Evolutionary conservation across 1,140 invertebrate genomes (phyloP), one percentile per base, ranked within the genome.

Genomic region (Saccostrea echinata): DNA sequence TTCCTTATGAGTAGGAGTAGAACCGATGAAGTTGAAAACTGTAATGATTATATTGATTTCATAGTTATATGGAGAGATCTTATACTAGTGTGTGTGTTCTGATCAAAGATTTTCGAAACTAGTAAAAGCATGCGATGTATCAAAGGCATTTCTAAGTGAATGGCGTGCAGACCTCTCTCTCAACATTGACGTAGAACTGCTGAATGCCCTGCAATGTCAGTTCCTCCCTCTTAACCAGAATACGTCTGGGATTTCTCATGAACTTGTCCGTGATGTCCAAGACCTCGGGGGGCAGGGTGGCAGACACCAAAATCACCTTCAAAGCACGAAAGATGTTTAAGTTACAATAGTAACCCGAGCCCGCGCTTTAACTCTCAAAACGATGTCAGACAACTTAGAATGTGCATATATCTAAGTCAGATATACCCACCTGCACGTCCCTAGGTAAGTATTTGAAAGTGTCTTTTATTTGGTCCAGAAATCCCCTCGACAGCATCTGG

Each of bases 401-500:
- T 52, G 43, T 43, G 6, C 4, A 84, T 13, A 55, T 53, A 16
- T 61, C 21, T 0, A 21, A n/a, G 55, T 21, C 30, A 1, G 30
- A 11, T 9, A 24, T 33, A n/a, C n/a, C 16, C 92, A 97, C 97
- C 96, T 99, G 99, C 84, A 99, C 98, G 95, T 98, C 97, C 81
- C 96, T 90, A 55, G 97, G 97, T 92, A 99, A 96, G 95, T 97
- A 97, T 95, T 97, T 97, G 96, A 99, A 99, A 71, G 99, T 98
- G 96, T 99, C 98, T 94, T 99, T 98, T 94, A 99, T 99, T 95
- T 99, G 99, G 95, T 99, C 99, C 95, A 99, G 99, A 94, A 99
- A 99, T 90, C 99, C 99, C 95, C 98, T 96, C 52, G 98, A 99
- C 94, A 99, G 97, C 99, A 99, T 99, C 96, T 99, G 99, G 95